These are phyloP conservation scores for Eupristina koningsbergeri DNA, from an alignment of 1,140 invertebrate species.

Conservation along the genomic window DNA sequence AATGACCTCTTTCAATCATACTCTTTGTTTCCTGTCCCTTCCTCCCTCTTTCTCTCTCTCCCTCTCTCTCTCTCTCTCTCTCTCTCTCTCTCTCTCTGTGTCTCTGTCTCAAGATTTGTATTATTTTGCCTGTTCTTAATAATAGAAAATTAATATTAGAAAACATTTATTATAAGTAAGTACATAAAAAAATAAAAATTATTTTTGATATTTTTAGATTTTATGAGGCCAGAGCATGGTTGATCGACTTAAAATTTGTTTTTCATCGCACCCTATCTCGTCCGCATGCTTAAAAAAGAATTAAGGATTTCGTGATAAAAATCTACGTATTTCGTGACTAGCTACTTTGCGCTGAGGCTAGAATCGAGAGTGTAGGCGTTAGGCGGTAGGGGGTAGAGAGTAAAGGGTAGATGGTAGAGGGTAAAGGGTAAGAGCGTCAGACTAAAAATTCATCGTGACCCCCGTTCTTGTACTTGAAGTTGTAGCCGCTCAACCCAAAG, in stretches of 20 bases:
- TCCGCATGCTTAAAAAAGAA: slow-evolving; percentile 38
- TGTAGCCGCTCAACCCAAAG: background rate
- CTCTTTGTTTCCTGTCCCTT: too few relatives aligned
- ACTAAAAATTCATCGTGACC: slow-evolving; percentile 48
- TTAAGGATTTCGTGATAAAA: slow-evolving; percentile 31
- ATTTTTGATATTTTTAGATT: background rate
- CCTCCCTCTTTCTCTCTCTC: too few relatives aligned
- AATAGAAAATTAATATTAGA: background rate
- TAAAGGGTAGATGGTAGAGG: too few relatives aligned
- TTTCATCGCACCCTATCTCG: slow-evolving; percentile 17
- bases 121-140: background rate
- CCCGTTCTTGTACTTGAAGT: background rate
- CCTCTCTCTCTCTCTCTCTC: too few relatives aligned
- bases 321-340: slow-evolving; percentile 46
- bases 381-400: too few relatives aligned
- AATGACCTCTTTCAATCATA: too few relatives aligned
- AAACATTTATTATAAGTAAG: too few relatives aligned
- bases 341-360: background rate
- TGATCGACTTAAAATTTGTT: slow-evolving; percentile 1
- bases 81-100: too few relatives aligned
- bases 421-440: background rate
- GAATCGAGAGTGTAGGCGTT: too few relatives aligned
- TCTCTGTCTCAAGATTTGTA: background rate
- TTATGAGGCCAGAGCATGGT: background rate
- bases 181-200: background rate